These are phyloP conservation scores for Riparia riparia DNA, from an alignment of 2,113 vertebrate genomes.

Conservation along the genomic window DNA sequence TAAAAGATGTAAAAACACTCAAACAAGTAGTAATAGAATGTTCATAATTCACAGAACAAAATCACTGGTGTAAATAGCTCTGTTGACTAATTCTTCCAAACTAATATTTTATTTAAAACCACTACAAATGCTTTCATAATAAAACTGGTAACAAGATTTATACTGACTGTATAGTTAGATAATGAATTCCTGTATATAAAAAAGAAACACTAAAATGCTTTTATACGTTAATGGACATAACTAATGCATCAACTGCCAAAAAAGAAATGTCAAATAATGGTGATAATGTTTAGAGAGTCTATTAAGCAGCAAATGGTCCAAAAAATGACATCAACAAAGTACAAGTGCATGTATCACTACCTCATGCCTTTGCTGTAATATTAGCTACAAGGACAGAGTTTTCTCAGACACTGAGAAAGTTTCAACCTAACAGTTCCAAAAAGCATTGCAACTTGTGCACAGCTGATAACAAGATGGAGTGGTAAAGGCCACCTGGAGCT, in stretches of 20 bases:
- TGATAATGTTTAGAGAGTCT: neutral
- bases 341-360: neutral
- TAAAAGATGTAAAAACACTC: neutral
- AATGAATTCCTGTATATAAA: neutral
- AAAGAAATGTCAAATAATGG: neutral
- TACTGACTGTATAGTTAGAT: neutral
- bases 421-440: neutral
- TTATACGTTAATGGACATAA: neutral
- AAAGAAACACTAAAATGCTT: neutral
- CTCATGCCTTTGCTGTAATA: neutral
- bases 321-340: neutral
- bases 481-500: neutral
- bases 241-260: neutral
- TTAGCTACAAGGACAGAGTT: neutral
- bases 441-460: neutral
- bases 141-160: neutral
- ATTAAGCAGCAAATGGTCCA: neutral
- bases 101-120: neutral
- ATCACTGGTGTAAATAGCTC: neutral
- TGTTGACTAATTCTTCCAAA: neutral
- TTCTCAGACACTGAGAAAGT: neutral
- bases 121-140: neutral
- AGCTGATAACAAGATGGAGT: neutral
- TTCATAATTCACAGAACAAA: neutral
- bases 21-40: neutral